These are phyloP conservation scores for Zeuzera pyrina DNA, from an alignment of 2,888 invertebrate species.

Conservation along the genomic window DNA sequence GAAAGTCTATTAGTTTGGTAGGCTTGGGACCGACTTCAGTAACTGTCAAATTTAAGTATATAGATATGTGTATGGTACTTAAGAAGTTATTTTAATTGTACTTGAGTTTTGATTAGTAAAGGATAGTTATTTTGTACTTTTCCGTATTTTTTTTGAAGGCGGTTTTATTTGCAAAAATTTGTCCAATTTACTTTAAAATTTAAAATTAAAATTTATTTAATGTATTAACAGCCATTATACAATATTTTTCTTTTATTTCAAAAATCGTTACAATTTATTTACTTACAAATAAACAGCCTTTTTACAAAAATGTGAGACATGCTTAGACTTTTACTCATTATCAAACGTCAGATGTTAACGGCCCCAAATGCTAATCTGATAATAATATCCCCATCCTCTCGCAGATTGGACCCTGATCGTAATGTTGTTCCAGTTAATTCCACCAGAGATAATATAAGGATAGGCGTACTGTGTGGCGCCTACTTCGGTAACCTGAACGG, in stretches of 20 bases:
- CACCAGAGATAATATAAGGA: slow-evolving; percentile 27
- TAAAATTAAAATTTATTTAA: neutral
- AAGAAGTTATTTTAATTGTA: too few species aligned
- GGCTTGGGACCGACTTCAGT: too few species aligned
- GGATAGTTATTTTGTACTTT: too few species aligned
- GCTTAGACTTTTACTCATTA: neutral
- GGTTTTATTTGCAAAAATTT: neutral
- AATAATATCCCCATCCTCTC: slow-evolving; percentile 45
- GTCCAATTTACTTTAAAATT: neutral
- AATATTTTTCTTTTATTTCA: too few species aligned
- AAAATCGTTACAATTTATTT: slow-evolving; percentile 2
- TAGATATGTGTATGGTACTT: too few species aligned
- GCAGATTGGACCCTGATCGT: slow-evolving; percentile 38
- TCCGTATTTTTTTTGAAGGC: neutral
- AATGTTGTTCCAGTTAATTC: slow-evolving; percentile 31
- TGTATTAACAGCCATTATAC: too few species aligned
- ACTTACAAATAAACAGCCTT: slow-evolving; percentile 1
- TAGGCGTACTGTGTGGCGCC: slow-evolving; percentile 39
- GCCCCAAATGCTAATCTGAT: slow-evolving; percentile 44
- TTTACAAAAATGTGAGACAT: neutral
- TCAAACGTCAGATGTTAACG: slow-evolving; percentile 19
- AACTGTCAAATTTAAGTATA: too few species aligned
- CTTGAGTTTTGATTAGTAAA: too few species aligned
- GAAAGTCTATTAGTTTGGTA: too few species aligned
- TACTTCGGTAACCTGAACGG: slow-evolving; percentile 36